Percentiles rank a stretch among this genome's conserved stretches.
Conservation (phyloP, 2,113 vertebrate genomes). For the Rafetus swinhoei region DNA sequence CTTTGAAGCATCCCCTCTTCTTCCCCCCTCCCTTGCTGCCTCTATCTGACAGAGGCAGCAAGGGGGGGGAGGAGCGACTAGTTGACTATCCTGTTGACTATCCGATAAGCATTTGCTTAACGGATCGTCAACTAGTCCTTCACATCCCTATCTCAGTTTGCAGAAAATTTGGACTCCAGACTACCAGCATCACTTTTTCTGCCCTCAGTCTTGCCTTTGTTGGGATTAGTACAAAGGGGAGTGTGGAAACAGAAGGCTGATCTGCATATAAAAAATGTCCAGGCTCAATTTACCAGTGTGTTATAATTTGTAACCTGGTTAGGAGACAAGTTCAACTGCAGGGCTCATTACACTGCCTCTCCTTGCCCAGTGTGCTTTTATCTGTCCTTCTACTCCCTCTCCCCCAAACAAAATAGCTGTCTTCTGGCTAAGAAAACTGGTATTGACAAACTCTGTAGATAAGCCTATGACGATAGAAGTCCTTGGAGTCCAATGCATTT, state of each 20-base stretch:
- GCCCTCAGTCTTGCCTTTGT: not conserved
- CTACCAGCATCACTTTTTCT: constrained; percentile 20
- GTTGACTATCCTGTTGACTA: no score
- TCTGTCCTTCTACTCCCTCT: not conserved
- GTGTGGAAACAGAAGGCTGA: not conserved
- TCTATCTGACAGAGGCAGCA: no score
- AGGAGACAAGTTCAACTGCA: not conserved
- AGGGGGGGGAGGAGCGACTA: no score
- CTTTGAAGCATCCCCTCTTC: no score
- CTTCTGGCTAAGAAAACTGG: not conserved
- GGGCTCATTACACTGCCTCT: not conserved
- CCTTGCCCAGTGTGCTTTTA: no score
- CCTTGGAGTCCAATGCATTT: not conserved
- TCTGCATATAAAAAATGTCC: not conserved
- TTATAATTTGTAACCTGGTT: not conserved
- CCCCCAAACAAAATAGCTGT: not conserved
- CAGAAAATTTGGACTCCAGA: constrained; percentile 23
- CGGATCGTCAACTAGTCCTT: no score
- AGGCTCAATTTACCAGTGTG: not conserved
- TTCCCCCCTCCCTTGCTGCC: no score
- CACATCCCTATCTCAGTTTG: not conserved
- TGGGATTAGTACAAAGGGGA: not conserved
- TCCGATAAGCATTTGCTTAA: no score
- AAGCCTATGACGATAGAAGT: not conserved
- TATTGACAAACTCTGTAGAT: not conserved